Conservation (phyloP, 2,888 invertebrate species). For the Prosapia bicincta region DNA sequence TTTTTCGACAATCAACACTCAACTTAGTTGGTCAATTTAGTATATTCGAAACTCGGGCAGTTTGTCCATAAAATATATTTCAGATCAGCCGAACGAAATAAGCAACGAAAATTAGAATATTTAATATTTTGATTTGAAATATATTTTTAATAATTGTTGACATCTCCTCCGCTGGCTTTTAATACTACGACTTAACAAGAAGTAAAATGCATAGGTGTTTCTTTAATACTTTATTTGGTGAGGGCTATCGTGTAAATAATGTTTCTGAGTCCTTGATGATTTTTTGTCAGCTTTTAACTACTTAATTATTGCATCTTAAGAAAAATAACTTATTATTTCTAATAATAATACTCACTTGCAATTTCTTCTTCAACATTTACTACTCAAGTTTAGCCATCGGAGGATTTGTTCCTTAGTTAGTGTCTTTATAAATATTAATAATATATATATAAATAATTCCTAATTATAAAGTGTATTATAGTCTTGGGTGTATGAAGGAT, state of each 20-base stretch:
- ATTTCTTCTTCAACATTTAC: background rate
- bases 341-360: background rate
- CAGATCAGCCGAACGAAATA: conserved; percentile 10
- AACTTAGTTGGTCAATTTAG: conserved; percentile 6
- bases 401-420: conserved; percentile 29
- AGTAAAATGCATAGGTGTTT: conserved; percentile 24
- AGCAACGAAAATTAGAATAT: conserved; percentile 3
- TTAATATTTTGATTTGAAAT: conserved; percentile 19
- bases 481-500: conserved; percentile 32
- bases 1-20: conserved; percentile 17
- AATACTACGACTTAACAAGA: conserved; percentile 20
- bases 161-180: conserved; percentile 31
- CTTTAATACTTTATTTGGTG: conserved; percentile 20
- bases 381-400: conserved; percentile 22
- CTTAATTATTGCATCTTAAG: background rate
- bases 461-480: conserved; percentile 36
- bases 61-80: conserved; percentile 22
- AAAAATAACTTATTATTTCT: background rate
- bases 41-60: conserved; percentile 9
- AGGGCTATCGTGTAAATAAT: conserved; percentile 23
- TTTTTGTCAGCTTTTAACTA: background rate
- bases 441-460: conserved; percentile 27
- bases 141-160: conserved; percentile 18
- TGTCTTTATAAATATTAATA: conserved; percentile 21
- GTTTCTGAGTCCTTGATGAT: background rate